Conservation (phyloP, 2,888 invertebrate genomes). For the Conchocele bisecta region DNA sequence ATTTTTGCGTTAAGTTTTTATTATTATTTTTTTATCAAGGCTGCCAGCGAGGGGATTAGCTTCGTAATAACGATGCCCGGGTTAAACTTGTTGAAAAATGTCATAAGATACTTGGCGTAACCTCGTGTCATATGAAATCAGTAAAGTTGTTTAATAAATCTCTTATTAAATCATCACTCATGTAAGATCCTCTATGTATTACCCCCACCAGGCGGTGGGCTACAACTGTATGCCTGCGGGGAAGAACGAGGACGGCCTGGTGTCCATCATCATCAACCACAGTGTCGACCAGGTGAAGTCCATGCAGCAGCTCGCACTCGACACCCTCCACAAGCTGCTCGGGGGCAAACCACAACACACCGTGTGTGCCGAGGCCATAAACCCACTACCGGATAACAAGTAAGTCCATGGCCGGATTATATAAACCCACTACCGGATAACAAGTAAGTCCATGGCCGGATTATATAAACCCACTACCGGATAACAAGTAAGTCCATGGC, state of each 20-base stretch:
- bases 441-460: slow-evolving; percentile 85
- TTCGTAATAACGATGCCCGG: too few relatives aligned
- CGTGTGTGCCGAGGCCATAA: slow-evolving; percentile 90
- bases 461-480: too few relatives aligned
- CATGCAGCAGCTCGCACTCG: slow-evolving; percentile 87
- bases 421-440: slow-evolving; percentile 89
- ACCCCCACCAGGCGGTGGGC: slow-evolving; percentile 91
- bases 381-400: slow-evolving; percentile 90
- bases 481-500: too few relatives aligned
- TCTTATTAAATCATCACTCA: too few relatives aligned
- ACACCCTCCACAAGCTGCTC: slow-evolving; percentile 83
- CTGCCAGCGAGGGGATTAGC: too few relatives aligned
- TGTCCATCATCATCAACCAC: slow-evolving; percentile 92
- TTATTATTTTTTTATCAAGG: too few relatives aligned
- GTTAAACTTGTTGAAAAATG: too few relatives aligned
- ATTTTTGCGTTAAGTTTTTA: too few relatives aligned
- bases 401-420: slow-evolving; percentile 45
- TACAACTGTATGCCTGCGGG: slow-evolving; percentile 94
- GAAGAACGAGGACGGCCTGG: slow-evolving; percentile 95
- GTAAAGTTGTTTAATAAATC: too few relatives aligned
- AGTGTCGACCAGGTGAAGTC: slow-evolving; percentile 90
- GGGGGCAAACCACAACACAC: slow-evolving; percentile 93
- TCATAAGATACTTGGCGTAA: too few relatives aligned
- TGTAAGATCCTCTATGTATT: too few relatives aligned
- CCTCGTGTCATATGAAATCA: too few relatives aligned